Base-by-base conservation (phyloP, 2,113 vertebrate species). In the Caretta caretta region DNA sequence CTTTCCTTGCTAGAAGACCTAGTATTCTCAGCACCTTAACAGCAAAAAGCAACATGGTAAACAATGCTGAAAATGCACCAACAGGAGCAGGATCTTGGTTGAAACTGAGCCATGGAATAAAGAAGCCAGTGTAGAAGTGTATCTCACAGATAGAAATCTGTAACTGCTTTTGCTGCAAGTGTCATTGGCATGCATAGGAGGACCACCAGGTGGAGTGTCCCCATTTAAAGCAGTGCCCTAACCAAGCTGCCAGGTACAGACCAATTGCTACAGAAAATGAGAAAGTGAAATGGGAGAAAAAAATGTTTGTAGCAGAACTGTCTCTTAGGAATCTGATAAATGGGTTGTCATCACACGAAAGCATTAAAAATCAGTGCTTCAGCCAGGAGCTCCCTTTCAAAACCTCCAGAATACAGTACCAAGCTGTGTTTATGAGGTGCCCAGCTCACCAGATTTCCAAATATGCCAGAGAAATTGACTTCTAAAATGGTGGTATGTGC, bases 401-500 rank as follows among this genome's bases (percentile, higher is more conserved):
- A 19, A 69, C 49, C 49, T 88, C 51, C 19, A 2, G 35, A 90
- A 90, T 13, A 75, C 10, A 59, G 22, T 31, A 85, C 53, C 57
- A 86, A 83, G 72, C 6, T 6, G 2, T 1, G 3, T 17, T 29
- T 80, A n/a, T 49, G 85, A 91, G 35, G 82, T 0, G 0, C 0
- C n/a, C 4, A 48, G 24, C 22, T 78, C 75, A 14, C 3, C 35
- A 38, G 65, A 11, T 31, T 90, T 78, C 62, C 84, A 50, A 79
- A 80, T 4, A 80, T 4, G 57, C 0, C 10, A 75, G 4, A 84
- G 16, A 79, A 88, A 89, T 38, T 65, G 20, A 80, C 38, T 29
- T 31, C 20, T 0, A 0, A 93, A 93, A 80, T 25, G 1, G 69
- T 75, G n/a, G 50, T 24, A 19, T 0, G 0, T 46, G 22, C 50